Evolutionary conservation across 2,888 invertebrate species (phyloP).

Genomic region (Acanthosepion esculentum): DNA sequence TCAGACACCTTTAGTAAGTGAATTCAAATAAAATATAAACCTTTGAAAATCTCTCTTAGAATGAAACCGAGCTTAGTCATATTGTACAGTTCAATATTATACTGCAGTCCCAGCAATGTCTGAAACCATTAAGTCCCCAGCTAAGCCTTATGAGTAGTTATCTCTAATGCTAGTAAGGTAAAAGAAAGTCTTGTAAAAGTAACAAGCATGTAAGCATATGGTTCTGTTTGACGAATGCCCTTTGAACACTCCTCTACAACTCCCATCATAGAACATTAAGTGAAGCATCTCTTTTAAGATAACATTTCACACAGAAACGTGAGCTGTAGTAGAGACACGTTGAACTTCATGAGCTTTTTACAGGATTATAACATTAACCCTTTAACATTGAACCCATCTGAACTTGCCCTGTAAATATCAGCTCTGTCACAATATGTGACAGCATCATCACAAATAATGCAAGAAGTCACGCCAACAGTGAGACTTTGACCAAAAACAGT

Average conservation of each 20-base stretch:
- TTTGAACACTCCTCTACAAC: not conserved
- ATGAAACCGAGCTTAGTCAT: too few relatives aligned
- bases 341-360: not conserved
- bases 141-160: not conserved
- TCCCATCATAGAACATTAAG: not conserved
- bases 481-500: too few relatives aligned
- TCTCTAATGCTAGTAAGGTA: not conserved
- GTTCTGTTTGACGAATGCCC: not conserved
- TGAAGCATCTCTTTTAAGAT: not conserved
- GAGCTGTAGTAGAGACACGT: not conserved
- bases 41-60: not conserved
- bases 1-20: not conserved
- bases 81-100: too few relatives aligned
- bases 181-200: not conserved
- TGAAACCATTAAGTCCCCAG: not conserved
- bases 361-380: not conserved
- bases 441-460: too few relatives aligned
- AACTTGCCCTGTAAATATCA: too few relatives aligned
- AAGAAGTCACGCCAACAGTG: too few relatives aligned
- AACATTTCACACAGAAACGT: not conserved
- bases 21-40: not conserved
- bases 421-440: too few relatives aligned
- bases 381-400: not conserved
- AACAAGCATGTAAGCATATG: not conserved
- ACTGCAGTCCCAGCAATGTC: not conserved